phyloP scores from a whole-genome alignment of 2,888 invertebrate species.

The Apamea crenata region DNA sequence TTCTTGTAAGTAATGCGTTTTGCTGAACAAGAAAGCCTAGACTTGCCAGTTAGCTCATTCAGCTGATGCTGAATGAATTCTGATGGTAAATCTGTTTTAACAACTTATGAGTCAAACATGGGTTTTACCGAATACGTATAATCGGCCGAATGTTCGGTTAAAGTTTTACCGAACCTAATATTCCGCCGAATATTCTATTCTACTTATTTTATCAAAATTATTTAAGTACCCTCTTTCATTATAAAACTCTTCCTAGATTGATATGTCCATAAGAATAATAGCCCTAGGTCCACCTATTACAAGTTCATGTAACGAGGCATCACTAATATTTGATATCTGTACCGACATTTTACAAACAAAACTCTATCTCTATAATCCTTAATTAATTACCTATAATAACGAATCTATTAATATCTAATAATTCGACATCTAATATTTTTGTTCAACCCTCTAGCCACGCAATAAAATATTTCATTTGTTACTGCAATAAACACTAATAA shows the following conservation, averaged over 20 bases:
- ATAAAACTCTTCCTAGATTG: neutral
- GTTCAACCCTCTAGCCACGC: neutral
- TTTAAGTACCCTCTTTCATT: neutral
- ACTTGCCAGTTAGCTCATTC: neutral
- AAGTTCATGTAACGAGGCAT: neutral
- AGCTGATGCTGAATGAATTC: neutral
- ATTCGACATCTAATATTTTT: conserved; percentile 10
- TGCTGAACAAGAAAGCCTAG: neutral
- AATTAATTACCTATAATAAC: neutral
- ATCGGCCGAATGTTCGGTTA: neutral
- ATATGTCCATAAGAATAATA: neutral
- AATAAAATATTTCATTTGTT: conserved; percentile 20
- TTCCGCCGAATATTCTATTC: neutral
- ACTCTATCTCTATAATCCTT: neutral
- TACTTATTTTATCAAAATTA: neutral
- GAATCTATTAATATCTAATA: neutral
- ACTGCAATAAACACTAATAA: conserved; percentile 35
- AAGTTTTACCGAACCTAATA: neutral
- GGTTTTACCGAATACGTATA: too few relatives aligned
- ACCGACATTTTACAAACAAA: neutral
- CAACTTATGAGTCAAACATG: neutral
- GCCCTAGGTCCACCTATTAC: too few relatives aligned
- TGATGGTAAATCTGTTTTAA: neutral
- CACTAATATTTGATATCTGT: neutral
- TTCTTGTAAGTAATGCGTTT: conserved; percentile 11